Evolutionary conservation across 2,113 vertebrate genomes (phyloP).

Genomic region (Cyprinus carpio): DNA sequence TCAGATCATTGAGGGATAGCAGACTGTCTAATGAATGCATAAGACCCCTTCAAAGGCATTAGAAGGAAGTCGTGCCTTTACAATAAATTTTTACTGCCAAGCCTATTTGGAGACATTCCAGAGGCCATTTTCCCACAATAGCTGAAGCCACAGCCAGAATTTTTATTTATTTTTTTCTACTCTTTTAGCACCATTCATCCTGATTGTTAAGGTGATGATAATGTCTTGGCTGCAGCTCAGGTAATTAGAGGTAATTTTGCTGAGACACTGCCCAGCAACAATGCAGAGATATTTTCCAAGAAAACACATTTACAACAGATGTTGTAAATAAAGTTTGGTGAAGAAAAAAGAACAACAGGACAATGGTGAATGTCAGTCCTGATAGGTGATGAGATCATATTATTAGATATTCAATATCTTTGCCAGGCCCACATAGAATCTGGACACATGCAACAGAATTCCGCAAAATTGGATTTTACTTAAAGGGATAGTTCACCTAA

Average conservation of each 20-base stretch:
- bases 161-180: neutral
- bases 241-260: slow-evolving; percentile 50
- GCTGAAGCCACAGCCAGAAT: slow-evolving; percentile 31
- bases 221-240: slow-evolving; percentile 48
- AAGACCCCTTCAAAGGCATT: slow-evolving; percentile 52
- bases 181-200: slow-evolving; percentile 48
- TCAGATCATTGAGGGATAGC: slow-evolving; percentile 46
- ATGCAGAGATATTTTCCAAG: slow-evolving; percentile 36
- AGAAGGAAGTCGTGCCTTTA: slow-evolving; percentile 46
- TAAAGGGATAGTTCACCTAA: too few species aligned
- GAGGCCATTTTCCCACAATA: slow-evolving; percentile 46
- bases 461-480: too few species aligned
- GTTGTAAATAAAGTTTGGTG: slow-evolving; percentile 28
- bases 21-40: slow-evolving; percentile 50
- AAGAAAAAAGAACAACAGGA: slow-evolving; percentile 16
- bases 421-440: neutral
- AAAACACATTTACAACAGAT: slow-evolving; percentile 44
- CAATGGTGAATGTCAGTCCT: neutral
- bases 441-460: too few species aligned
- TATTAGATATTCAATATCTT: slow-evolving; percentile 25
- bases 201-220: slow-evolving; percentile 53
- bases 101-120: slow-evolving; percentile 52
- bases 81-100: slow-evolving; percentile 50
- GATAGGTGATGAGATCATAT: slow-evolving; percentile 33
- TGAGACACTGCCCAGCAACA: slow-evolving; percentile 27